Evolutionary conservation across 1,140 invertebrate species (phyloP).

Genomic region (Lepidurus arcticus): DNA sequence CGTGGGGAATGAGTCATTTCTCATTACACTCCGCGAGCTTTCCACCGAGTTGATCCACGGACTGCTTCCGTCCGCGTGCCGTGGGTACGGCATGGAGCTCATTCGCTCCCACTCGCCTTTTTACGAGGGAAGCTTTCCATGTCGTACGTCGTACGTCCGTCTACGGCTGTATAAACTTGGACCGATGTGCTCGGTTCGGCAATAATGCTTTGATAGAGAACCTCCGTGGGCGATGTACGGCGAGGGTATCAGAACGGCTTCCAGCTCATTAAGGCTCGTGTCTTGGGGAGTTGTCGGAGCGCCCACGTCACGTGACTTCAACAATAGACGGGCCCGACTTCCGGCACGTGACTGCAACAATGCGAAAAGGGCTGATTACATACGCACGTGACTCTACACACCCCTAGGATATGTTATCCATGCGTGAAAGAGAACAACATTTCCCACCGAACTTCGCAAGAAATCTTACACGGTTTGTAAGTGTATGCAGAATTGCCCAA

Average conservation of each 20-base stretch:
- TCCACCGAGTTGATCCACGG: background rate
- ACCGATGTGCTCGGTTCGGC: too few species aligned
- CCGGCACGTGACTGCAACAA: conserved; percentile 20
- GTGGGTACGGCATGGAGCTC: background rate
- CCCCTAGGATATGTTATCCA: background rate
- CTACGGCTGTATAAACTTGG: background rate
- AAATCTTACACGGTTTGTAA: background rate
- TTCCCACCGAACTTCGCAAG: background rate
- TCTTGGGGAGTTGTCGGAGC: background rate
- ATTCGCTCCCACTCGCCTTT: background rate
- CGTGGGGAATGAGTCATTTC: background rate
- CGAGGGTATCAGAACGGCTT: background rate
- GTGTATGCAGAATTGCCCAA: background rate
- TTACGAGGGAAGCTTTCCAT: background rate
- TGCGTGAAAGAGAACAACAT: conserved; percentile 15
- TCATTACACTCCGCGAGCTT: conserved; percentile 8
- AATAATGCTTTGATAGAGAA: too few species aligned
- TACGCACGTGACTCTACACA: conserved; percentile 1
- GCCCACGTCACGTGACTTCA: background rate
- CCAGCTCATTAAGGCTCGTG: conserved; percentile 12
- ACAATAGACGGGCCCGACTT: background rate
- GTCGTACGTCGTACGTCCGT: background rate
- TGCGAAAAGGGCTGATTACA: background rate
- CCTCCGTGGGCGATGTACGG: too few species aligned
- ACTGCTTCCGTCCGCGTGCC: conserved; percentile 16